phyloP scores from a whole-genome alignment of 2,888 invertebrate genomes.

The Cantharis rufa region DNA sequence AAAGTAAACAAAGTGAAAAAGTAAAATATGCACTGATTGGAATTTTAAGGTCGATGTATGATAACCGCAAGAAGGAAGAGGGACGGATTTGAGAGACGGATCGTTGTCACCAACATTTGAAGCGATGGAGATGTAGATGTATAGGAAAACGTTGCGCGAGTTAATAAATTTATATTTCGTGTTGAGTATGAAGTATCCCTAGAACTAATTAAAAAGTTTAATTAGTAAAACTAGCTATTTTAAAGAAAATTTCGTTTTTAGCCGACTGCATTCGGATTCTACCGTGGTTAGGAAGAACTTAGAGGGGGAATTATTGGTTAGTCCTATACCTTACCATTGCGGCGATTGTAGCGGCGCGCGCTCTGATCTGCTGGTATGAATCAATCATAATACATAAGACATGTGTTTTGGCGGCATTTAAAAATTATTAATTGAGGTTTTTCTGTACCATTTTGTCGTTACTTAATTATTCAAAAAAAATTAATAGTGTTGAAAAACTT shows the following conservation, averaged over 20 bases:
- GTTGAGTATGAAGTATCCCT: constrained; percentile 2
- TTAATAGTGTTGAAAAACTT: not conserved
- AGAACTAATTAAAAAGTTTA: constrained; percentile 30
- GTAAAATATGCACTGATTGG: not conserved
- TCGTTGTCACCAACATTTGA: not conserved
- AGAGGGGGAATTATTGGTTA: constrained; percentile 47
- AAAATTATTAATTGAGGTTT: constrained; percentile 8
- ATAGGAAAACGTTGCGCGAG: not conserved
- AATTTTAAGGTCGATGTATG: not conserved
- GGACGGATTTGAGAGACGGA: not conserved
- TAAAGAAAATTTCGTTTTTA: constrained; percentile 46
- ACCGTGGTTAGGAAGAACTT: constrained; percentile 41
- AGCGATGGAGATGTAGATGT: not conserved
- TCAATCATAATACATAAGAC: constrained; percentile 37
- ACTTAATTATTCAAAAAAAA: not conserved
- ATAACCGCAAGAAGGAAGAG: not conserved
- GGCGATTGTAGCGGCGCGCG: constrained; percentile 42
- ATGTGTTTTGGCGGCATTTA: constrained; percentile 35
- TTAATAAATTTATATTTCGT: not conserved
- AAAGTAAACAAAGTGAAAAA: not conserved
- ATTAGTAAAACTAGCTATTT: constrained; percentile 36
- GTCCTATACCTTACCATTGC: constrained; percentile 45
- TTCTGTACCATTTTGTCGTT: not conserved
- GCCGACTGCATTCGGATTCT: constrained; percentile 46
- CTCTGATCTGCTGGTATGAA: constrained; percentile 37